Evolutionary conservation across 2,888 invertebrate species (phyloP).

Genomic region (Empis stercorea): DNA sequence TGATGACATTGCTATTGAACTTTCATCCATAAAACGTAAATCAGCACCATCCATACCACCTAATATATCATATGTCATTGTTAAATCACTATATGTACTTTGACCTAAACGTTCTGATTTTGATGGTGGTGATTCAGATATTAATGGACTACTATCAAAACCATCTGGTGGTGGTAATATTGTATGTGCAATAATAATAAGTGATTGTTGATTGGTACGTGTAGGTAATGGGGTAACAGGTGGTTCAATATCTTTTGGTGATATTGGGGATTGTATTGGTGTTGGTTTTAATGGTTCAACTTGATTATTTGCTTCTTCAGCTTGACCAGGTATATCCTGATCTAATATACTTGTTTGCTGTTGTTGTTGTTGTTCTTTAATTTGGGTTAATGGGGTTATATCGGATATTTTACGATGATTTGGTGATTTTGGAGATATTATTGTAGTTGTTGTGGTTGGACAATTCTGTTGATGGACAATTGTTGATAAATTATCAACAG

Average conservation of each 20-base stretch:
- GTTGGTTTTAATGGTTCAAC: conserved; percentile 18
- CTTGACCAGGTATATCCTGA: conserved; percentile 38
- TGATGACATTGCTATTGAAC: conserved; percentile 68
- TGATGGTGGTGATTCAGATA: conserved; percentile 45
- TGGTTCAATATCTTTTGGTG: conserved; percentile 16
- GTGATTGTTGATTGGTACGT: conserved; percentile 9
- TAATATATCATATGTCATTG: conserved; percentile 59
- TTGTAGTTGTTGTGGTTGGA: conserved; percentile 34
- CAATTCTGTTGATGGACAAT: conserved; percentile 11
- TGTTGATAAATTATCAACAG: background rate
- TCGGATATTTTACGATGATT: conserved; percentile 9
- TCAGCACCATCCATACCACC: conserved; percentile 75
- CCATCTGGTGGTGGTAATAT: conserved; percentile 63
- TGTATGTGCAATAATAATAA: conserved; percentile 42
- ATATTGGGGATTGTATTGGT: conserved; percentile 15
- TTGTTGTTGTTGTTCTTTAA: conserved; percentile 39
- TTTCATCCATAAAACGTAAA: conserved; percentile 82
- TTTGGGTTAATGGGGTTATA: conserved; percentile 28
- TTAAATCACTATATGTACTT: conserved; percentile 42
- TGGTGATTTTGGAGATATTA: conserved; percentile 15
- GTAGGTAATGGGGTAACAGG: background rate
- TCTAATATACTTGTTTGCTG: conserved; percentile 52
- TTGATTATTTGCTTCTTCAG: conserved; percentile 3
- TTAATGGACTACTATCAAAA: conserved; percentile 53
- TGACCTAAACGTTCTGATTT: conserved; percentile 43